Conservation (phyloP, 2,797 vertebrate genomes). For the Sparus aurata region DNA sequence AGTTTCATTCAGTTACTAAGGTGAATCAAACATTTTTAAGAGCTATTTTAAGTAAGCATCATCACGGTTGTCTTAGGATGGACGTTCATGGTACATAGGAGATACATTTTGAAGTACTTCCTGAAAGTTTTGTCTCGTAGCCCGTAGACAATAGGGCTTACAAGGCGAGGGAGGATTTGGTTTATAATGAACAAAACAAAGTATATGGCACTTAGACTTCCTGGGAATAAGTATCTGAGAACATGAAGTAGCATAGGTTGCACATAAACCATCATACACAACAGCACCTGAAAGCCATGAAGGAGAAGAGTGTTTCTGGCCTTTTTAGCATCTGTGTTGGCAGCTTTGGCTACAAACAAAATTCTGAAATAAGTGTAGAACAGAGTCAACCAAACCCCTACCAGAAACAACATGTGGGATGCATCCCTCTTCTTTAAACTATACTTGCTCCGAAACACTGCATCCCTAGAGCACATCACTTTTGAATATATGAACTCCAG, state of each 20-base stretch:
- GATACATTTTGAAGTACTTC: conserved; percentile 35
- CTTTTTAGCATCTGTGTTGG: conserved; percentile 52
- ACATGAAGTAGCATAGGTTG: background rate
- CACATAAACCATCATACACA: conserved; percentile 52
- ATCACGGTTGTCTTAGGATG: background rate
- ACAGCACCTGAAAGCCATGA: conserved; percentile 58
- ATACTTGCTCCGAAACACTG: conserved; percentile 54
- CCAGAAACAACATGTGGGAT: conserved; percentile 58
- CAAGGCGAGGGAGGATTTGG: conserved; percentile 53
- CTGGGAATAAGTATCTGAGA: background rate
- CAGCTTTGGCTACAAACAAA: conserved; percentile 61
- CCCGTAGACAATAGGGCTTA: conserved; percentile 58
- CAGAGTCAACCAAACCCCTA: conserved; percentile 69
- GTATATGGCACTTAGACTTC: background rate
- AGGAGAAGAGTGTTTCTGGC: conserved; percentile 72
- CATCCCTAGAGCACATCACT: conserved; percentile 50
- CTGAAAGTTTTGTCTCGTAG: conserved; percentile 55
- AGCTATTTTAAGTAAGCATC: background rate
- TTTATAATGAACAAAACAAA: conserved; percentile 22
- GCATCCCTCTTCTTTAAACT: conserved; percentile 55
- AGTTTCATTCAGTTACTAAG: too few relatives aligned
- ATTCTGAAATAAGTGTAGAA: conserved; percentile 77
- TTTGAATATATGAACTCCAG: conserved; percentile 45
- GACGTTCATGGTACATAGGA: conserved; percentile 7
- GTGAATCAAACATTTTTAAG: too few relatives aligned